A percentile compares a stretch with the other conserved stretches of the same genome.
Conservation (phyloP, 2,113 vertebrate species). For the Colius striatus region DNA sequence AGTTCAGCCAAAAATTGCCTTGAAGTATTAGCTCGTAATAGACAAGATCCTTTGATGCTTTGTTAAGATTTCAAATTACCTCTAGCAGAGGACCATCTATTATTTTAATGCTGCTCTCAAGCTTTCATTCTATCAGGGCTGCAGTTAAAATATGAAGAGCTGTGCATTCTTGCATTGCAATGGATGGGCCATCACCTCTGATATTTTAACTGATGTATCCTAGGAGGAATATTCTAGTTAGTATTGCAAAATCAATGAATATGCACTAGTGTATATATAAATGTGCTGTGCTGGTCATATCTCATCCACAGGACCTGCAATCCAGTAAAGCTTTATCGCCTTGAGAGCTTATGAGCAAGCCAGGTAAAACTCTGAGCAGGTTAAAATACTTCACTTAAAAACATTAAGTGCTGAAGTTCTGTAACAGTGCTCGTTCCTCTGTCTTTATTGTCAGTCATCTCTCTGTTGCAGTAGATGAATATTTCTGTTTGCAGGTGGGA, state of each 20-base stretch:
- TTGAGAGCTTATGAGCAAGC: background rate
- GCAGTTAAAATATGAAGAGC: background rate
- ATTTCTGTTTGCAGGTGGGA: background rate
- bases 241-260: background rate
- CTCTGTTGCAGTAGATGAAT: background rate
- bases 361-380: background rate
- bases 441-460: background rate
- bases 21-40: background rate
- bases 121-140: background rate
- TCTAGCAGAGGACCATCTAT: background rate
- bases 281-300: background rate
- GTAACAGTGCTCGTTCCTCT: background rate
- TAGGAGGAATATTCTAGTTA: background rate
- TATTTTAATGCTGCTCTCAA: background rate
- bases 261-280: background rate
- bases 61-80: constrained; percentile 24
- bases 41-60: constrained; percentile 1
- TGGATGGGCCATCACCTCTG: background rate
- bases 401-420: background rate
- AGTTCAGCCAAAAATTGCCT: constrained; percentile 23
- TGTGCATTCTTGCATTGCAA: background rate
- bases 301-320: background rate
- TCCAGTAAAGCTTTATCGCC: background rate
- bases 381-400: background rate
- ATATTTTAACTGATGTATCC: background rate